Conservation (phyloP, 2,113 vertebrate genomes). For the Cryptotis parvus region DNA sequence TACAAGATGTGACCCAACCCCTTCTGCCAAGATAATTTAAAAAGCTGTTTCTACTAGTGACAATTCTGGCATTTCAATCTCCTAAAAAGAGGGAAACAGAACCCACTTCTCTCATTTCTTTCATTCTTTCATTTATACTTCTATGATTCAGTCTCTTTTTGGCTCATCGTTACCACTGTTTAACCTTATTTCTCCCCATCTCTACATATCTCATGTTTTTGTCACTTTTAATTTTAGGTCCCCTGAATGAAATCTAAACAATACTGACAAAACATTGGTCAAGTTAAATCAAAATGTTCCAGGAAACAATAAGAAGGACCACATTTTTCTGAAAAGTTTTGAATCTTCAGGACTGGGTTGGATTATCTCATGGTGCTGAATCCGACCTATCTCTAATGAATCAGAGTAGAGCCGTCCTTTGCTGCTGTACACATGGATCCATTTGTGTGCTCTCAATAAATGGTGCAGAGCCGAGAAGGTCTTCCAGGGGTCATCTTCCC, state of each 20-base stretch:
- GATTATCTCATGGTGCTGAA: background rate
- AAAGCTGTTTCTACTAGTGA: constrained; percentile 28
- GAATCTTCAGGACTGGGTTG: background rate
- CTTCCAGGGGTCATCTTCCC: constrained; percentile 27
- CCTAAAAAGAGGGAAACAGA: background rate
- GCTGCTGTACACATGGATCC: background rate
- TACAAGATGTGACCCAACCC: no score
- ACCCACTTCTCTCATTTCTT: background rate
- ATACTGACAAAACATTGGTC: background rate
- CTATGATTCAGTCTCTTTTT: background rate
- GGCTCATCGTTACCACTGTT: background rate
- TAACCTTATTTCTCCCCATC: background rate
- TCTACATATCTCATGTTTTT: background rate
- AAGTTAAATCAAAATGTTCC: constrained; percentile 7
- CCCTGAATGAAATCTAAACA: background rate
- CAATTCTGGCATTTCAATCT: constrained; percentile 30
- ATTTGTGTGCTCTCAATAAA: background rate
- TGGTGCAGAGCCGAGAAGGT: background rate
- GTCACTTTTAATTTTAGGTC: constrained; percentile 4
- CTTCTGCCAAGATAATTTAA: background rate
- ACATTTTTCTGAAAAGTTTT: background rate
- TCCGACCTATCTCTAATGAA: background rate
- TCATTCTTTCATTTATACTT: background rate
- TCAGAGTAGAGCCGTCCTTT: background rate
- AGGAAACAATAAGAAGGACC: background rate